Evolutionary conservation across 1,140 invertebrate genomes (phyloP).

Genomic region (Phthorimaea operculella): DNA sequence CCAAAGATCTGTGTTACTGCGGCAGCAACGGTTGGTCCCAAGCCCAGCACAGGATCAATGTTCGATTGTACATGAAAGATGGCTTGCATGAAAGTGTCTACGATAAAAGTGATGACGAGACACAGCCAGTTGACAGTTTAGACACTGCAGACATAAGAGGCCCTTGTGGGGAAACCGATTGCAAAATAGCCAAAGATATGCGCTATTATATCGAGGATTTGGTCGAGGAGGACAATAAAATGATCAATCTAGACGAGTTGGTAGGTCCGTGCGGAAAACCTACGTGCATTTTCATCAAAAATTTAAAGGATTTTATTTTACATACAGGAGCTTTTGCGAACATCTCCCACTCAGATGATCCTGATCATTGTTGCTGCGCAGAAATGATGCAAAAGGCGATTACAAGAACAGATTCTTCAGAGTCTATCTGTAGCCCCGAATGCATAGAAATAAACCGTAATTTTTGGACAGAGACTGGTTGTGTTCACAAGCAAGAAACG

Average conservation of each 20-base stretch:
- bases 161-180: slow-evolving; percentile 54
- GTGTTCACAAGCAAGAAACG: too few species aligned
- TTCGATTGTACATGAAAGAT: slow-evolving; percentile 37
- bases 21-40: slow-evolving; percentile 48
- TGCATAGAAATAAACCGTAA: slow-evolving; percentile 35
- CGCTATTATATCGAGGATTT: slow-evolving; percentile 54
- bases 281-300: slow-evolving; percentile 45
- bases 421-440: slow-evolving; percentile 32
- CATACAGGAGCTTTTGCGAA: slow-evolving; percentile 45
- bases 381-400: slow-evolving; percentile 47
- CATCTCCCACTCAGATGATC: slow-evolving; percentile 26
- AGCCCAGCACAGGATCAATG: slow-evolving; percentile 38
- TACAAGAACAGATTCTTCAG: slow-evolving; percentile 30
- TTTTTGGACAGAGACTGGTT: too few species aligned
- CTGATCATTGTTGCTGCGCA: slow-evolving; percentile 51
- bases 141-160: slow-evolving; percentile 57
- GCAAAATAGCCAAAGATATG: slow-evolving; percentile 51
- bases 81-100: slow-evolving; percentile 40
- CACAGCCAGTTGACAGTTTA: slow-evolving; percentile 14
- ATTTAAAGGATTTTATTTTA: slow-evolving; percentile 47
- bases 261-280: slow-evolving; percentile 60
- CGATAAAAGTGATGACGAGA: slow-evolving; percentile 16
- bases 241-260: slow-evolving; percentile 47
- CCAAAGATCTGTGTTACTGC: slow-evolving; percentile 55
- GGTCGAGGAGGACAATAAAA: slow-evolving; percentile 49